Evolutionary conservation across 2,888 invertebrate genomes (phyloP).

Genomic region (Nemotelus nigrinus): DNA sequence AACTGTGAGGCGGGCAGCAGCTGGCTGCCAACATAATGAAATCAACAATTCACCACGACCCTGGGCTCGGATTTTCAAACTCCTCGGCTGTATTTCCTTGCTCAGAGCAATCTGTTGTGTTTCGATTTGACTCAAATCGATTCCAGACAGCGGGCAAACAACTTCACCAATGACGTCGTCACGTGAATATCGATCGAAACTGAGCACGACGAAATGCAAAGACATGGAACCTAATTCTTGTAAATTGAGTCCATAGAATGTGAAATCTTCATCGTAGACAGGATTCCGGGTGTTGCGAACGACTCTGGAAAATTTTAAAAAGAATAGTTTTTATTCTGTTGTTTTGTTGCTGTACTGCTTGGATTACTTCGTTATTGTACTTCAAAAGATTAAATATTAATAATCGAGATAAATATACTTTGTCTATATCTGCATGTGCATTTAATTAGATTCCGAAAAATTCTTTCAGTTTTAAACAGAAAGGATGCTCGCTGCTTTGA

Average conservation of each 20-base stretch:
- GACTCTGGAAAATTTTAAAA: constrained; percentile 69
- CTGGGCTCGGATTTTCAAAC: constrained; percentile 91
- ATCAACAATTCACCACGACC: constrained; percentile 95
- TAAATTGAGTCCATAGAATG: constrained; percentile 92
- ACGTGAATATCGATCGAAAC: constrained; percentile 96
- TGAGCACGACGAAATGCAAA: constrained; percentile 91
- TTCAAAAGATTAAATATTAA: too few species aligned
- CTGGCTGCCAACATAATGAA: constrained; percentile 98
- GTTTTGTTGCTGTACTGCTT: not conserved
- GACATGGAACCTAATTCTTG: constrained; percentile 90
- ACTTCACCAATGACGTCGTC: constrained; percentile 99
- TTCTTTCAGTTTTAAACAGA: too few species aligned
- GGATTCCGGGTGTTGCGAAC: constrained; percentile 96
- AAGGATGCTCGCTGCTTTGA: too few species aligned
- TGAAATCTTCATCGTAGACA: constrained; percentile 98
- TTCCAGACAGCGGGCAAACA: constrained; percentile 79
- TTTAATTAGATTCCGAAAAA: too few species aligned
- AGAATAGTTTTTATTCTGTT: not conserved
- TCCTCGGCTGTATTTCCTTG: constrained; percentile 91
- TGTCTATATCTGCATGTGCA: too few species aligned
- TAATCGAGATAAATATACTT: too few species aligned
- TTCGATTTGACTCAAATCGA: constrained; percentile 75
- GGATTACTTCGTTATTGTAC: too few species aligned
- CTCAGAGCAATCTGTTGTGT: constrained; percentile 83
- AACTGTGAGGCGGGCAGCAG: constrained; percentile 93